Conservation (phyloP, 2,113 vertebrate genomes). For the Psophia crepitans region DNA sequence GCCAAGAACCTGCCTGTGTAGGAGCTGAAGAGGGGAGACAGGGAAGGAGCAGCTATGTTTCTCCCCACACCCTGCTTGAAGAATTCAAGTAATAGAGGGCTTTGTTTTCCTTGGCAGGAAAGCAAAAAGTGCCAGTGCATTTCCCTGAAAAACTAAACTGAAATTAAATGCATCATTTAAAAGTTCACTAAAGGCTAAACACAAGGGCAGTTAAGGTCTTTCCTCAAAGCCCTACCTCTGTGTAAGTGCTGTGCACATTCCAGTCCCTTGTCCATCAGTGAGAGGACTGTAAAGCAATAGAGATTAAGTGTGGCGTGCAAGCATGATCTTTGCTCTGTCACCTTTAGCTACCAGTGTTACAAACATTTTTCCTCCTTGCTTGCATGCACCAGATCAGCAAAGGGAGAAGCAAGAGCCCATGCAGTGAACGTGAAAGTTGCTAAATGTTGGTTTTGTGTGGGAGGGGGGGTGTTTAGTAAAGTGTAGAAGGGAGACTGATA, state of each 20-base stretch:
- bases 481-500: neutral
- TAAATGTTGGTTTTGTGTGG: neutral
- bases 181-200: neutral
- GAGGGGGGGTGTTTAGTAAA: neutral
- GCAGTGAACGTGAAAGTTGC: neutral
- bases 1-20: neutral
- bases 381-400: no score
- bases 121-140: neutral
- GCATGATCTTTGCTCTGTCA: neutral
- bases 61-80: neutral
- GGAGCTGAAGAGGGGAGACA: neutral
- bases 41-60: neutral
- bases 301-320: neutral
- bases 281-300: neutral
- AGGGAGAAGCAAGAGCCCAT: neutral
- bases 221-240: neutral
- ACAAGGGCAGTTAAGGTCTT: neutral
- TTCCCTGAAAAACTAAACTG: neutral
- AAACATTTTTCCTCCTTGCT: neutral
- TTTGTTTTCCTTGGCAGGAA: constrained; percentile 1
- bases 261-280: neutral
- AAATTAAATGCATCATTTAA: neutral
- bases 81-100: neutral
- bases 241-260: neutral
- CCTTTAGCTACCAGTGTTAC: neutral